Base-by-base conservation (phyloP, 1,140 invertebrate genomes). In the Choristoneura fumiferana region DNA sequence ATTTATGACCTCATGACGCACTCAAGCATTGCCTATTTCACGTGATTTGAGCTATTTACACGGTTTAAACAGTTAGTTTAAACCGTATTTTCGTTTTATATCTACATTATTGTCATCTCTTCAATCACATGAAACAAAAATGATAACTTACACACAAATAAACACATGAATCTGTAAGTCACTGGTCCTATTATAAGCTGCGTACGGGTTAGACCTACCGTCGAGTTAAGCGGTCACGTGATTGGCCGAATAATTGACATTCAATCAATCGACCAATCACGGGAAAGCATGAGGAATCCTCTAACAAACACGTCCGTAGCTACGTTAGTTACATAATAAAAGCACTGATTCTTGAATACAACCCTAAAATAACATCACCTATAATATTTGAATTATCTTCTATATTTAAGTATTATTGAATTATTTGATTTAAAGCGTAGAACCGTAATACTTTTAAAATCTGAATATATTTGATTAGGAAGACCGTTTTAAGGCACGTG, bases 401-500 rank as follows among this genome's bases (percentile, higher is more conserved):
- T 74, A 76, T 66, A 69, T 22, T 49, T 63, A 68, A 62, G 59
- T 65, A 60, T 72, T 68, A 76, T 69, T 72, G 73, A 73, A 76
- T 69, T 65, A 65, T 77, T 70, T 61, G 68, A 77, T 82, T 84
- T 87, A 87, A 87, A 87, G 84, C 84, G 73, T 84, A 75, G 56
- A 81, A 85, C 81, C 79, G 73, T 87, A 85, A 85, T 85, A 85
- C 81, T 84, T 78, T 73, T 67, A 60, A 67, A 67, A 73, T 75
- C 66, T 66, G 36, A 17, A 17, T 54, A 54, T 37, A 54, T 37
- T 43, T 71, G 57, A 54, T 54, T 49, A 74, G 80, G 80, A 82
- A 83, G 82, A 83, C 77, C 53, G 58, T 39, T 58, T 61, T 65
- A 79, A 84, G 81, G 74, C 78, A 81, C 77, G 63, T 12, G 43